Percentiles rank a stretch among this genome's conserved stretches.
Conservation (phyloP, 2,113 vertebrate genomes). For the Tetrax tetrax region DNA sequence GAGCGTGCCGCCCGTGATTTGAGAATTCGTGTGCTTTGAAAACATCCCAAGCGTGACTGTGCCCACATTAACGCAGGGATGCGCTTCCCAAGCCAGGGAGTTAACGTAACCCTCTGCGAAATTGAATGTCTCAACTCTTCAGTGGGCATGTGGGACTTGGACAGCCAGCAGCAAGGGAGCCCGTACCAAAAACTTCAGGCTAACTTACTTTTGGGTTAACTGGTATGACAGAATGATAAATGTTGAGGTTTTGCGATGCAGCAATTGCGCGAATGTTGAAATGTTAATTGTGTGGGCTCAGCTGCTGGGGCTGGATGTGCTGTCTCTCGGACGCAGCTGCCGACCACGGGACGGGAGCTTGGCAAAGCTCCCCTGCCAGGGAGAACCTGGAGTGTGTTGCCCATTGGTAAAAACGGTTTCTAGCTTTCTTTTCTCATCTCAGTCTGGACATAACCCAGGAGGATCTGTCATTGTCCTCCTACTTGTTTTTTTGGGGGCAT, state of each 20-base stretch:
- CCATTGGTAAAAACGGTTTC: neutral
- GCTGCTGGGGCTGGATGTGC: neutral
- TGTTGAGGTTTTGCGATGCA: constrained; percentile 52
- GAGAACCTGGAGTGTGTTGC: neutral
- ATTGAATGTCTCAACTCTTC: neutral
- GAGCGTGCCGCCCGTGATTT: neutral
- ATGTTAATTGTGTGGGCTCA: constrained; percentile 39
- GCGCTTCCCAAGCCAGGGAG: neutral
- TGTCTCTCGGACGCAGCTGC: neutral
- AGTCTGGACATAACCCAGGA: fast-evolving
- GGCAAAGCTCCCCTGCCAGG: neutral
- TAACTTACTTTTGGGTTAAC: constrained; percentile 26
- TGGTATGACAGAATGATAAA: constrained; percentile 35
- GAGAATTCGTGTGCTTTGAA: constrained; percentile 14
- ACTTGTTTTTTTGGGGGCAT: neutral
- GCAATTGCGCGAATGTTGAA: constrained; percentile 13
- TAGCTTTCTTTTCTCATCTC: neutral
- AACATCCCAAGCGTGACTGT: neutral
- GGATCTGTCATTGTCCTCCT: neutral
- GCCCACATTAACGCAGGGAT: neutral
- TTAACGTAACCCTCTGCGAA: neutral
- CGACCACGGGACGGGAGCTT: neutral
- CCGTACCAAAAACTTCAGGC: neutral
- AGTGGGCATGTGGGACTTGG: neutral
- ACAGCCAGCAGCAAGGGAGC: neutral